Evolutionary conservation across 2,888 invertebrate species (phyloP), one percentile per base, ranked within the genome.

Genomic region (Timandra comae): DNA sequence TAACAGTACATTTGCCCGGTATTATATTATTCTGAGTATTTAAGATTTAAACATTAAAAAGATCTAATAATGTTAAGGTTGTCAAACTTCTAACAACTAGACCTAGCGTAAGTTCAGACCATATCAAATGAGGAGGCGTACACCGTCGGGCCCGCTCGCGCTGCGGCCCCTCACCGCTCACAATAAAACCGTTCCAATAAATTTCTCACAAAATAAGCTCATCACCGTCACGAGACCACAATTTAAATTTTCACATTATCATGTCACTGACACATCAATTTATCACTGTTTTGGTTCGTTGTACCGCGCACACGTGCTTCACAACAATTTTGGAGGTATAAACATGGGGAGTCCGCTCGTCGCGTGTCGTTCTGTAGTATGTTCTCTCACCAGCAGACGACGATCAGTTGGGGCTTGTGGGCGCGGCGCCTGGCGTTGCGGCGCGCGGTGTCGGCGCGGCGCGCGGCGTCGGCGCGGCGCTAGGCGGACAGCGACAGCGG

Each of bases 401-500:
- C 10, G 27, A 45, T 26, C 32, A 9, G 24, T 33, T 33, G n/a
- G n/a, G 7, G 5, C 20, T 29, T 28, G 43, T 35, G 34, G 22
- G 16, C 8, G 30, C 46, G 40, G 40, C 37, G 45, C 36, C 42
- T 41, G 51, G 38, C 40, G 44, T 36, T 19, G 27, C 30, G 46
- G 37, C 38, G 27, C 31, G 47, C 38, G 45, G 45, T 30, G 43
- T 27, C 7, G 13, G 29, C 27, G 49, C 42, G 46, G 50, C 51
- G 43, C 44, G 37, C 48, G 33, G 30, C 49, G 46, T 46, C 32
- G 42, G 56, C 49, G 34, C 43, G 43, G 40, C 43, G 56, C 48
- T 46, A 42, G 43, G 45, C 62, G 58, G 49, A 63, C 43, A 56
- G 56, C 26, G 39, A 23, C 30, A 20, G 12, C 38, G 35, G 27